Evolutionary conservation across 1,140 invertebrate species (phyloP).

Genomic region (Scaptomyza hsui): DNA sequence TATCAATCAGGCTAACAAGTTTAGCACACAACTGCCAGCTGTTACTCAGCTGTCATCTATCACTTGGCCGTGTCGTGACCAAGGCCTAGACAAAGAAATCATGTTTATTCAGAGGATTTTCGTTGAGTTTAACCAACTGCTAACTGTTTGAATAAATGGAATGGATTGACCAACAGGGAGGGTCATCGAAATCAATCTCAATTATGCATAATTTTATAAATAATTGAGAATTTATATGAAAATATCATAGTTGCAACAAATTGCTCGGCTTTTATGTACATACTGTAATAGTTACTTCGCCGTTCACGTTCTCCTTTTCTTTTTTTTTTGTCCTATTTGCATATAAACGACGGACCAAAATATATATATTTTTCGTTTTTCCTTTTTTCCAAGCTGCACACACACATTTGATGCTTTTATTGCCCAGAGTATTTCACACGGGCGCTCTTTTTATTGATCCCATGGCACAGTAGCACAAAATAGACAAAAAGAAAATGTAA

Average conservation of each 20-base stretch:
- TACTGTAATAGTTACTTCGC: background rate
- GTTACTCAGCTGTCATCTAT: constrained; percentile 48
- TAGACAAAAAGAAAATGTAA: constrained; percentile 22
- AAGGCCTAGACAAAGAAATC: background rate
- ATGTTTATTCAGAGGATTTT: constrained; percentile 6
- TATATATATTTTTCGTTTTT: constrained; percentile 9
- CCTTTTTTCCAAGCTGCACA: background rate
- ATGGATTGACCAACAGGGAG: constrained; percentile 5
- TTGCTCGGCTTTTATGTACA: constrained; percentile 25
- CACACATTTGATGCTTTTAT: constrained; percentile 46
- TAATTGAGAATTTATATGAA: constrained; percentile 46
- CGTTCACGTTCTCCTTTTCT: constrained; percentile 1
- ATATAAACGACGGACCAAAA: constrained; percentile 43
- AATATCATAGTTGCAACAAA: constrained; percentile 43
- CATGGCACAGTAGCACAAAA: constrained; percentile 41
- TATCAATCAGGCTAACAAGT: constrained; percentile 58
- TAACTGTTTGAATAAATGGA: background rate
- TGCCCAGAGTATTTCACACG: constrained; percentile 40
- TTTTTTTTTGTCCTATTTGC: constrained; percentile 19
- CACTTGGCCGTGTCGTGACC: constrained; percentile 11
- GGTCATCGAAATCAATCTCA: constrained; percentile 34
- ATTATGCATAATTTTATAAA: constrained; percentile 46
- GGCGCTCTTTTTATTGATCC: constrained; percentile 36
- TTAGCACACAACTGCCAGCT: constrained; percentile 46
- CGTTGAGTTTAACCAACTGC: background rate